Base-by-base conservation (phyloP, 2,888 invertebrate genomes). In the Epinotia bilunana region DNA sequence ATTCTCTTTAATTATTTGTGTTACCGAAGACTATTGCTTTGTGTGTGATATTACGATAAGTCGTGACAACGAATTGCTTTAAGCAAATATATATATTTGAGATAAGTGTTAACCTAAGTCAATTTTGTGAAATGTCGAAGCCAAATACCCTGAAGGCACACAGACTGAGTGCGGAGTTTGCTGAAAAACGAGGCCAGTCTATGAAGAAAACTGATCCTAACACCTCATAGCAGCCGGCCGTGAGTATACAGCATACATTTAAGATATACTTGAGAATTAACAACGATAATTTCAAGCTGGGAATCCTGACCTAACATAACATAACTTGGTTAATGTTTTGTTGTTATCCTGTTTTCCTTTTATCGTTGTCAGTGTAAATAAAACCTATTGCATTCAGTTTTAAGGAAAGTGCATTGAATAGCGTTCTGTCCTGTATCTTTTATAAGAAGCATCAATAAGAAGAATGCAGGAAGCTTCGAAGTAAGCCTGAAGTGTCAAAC, bases 221-320 rank as follows among this genome's bases (percentile, higher is more conserved):
- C 70, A 92, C 88, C 77, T 88, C 92, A 92, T 94, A 94, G 94
- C 94, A 94, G 88, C 88, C 91, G 91, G 89, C 93, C 84, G 94
- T 94, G 79, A 93, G 94, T 94, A 81, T 53, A 53, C 13, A 53
- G 53, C 6, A 60, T 69, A 75, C 77, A 73, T 67, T 63, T 60
- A 61, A 46, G n/a, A 53, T 16, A 53, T 13, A 63, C 39, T 53
- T 53, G 16, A n/a, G 20, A 61, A 18, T 16, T 53, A 71, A 58
- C n/a, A 33, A 23, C 12, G 33, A 7, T 5, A 16, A 23, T 20
- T 49, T 49, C 46, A 13, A 46, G 7, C 18, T 33, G 58, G 33
- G 49, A 33, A 23, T 43, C 61, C 71, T 71, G 74, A 65, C 75
- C 75, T 75, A 57, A 65, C 65, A n/a, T 75, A 57, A 65, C 65